These are phyloP conservation scores for Tetrapedia diversipes DNA, from an alignment of 2,888 invertebrate species.

Conservation along the genomic window DNA sequence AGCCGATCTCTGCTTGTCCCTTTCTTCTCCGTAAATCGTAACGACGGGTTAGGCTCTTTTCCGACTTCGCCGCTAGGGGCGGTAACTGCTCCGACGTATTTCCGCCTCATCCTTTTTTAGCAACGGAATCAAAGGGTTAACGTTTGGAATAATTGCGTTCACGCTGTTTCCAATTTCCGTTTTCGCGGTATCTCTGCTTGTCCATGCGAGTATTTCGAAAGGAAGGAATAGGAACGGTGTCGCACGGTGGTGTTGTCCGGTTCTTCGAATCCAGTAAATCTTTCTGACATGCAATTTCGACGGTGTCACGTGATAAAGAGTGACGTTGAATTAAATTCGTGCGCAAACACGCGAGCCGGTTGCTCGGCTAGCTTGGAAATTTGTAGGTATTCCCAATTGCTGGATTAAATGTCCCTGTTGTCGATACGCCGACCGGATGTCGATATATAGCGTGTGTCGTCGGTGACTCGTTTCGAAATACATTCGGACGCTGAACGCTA, in stretches of 20 bases:
- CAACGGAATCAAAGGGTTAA: background rate
- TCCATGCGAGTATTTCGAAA: background rate
- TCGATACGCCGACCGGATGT: constrained; percentile 44
- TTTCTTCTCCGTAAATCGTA: too few species aligned
- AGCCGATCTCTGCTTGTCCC: too few species aligned
- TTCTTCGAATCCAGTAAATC: constrained; percentile 52
- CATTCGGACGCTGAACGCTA: too few species aligned
- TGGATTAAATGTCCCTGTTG: constrained; percentile 56
- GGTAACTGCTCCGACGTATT: too few species aligned
- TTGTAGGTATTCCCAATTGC: constrained; percentile 52
- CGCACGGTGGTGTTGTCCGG: constrained; percentile 10
- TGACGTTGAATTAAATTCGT: constrained; percentile 69
- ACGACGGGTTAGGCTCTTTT: too few species aligned
- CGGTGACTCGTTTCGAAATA: constrained; percentile 4
- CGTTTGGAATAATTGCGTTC: background rate
- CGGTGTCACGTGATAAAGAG: constrained; percentile 62
- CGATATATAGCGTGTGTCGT: background rate
- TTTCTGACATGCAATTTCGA: constrained; percentile 66
- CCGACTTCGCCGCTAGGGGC: too few species aligned
- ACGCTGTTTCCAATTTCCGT: background rate
- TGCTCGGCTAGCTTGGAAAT: constrained; percentile 43
- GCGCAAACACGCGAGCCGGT: constrained; percentile 39
- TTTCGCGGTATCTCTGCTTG: background rate
- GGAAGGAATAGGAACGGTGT: constrained; percentile 10
- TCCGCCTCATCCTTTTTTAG: too few species aligned